These are phyloP conservation scores for Sinocyclocheilus anshuiensis DNA, from an alignment of 2,113 vertebrate genomes.

Conservation along the genomic window DNA sequence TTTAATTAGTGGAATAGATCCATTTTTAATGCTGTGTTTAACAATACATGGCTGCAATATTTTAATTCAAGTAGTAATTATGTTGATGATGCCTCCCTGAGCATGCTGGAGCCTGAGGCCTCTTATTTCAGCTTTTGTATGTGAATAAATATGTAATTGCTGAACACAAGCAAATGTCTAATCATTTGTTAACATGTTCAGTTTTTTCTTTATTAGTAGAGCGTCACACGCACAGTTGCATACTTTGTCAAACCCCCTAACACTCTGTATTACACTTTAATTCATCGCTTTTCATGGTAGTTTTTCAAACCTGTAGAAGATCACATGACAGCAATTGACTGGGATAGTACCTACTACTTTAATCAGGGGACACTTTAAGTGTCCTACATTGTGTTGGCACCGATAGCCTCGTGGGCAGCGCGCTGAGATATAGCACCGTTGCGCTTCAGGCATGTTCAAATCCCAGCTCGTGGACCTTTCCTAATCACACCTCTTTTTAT, in stretches of 20 bases:
- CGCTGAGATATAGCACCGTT: background rate
- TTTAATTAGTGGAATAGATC: slow-evolving; percentile 79
- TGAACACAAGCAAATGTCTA: background rate
- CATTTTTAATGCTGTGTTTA: slow-evolving; percentile 80
- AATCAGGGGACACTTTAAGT: background rate
- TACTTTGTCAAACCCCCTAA: background rate
- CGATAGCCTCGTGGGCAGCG: background rate
- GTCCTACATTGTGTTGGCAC: background rate
- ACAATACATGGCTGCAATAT: slow-evolving; percentile 78
- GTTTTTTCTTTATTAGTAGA: slow-evolving; percentile 5
- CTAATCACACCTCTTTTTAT: background rate
- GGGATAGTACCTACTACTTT: background rate
- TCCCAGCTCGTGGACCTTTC: background rate
- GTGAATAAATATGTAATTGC: slow-evolving; percentile 33
- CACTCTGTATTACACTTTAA: background rate
- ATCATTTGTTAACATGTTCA: slow-evolving; percentile 12
- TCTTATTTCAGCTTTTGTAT: slow-evolving; percentile 36
- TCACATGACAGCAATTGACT: background rate
- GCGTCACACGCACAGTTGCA: background rate
- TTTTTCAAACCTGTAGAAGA: background rate
- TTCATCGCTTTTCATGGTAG: background rate
- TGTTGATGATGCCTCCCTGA: slow-evolving; percentile 61
- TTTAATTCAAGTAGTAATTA: slow-evolving; percentile 50
- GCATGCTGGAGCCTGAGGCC: background rate
- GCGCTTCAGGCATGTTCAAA: background rate